Evolutionary conservation across 2,888 invertebrate genomes (phyloP).

Genomic region (Tricholauxania praeusta): DNA sequence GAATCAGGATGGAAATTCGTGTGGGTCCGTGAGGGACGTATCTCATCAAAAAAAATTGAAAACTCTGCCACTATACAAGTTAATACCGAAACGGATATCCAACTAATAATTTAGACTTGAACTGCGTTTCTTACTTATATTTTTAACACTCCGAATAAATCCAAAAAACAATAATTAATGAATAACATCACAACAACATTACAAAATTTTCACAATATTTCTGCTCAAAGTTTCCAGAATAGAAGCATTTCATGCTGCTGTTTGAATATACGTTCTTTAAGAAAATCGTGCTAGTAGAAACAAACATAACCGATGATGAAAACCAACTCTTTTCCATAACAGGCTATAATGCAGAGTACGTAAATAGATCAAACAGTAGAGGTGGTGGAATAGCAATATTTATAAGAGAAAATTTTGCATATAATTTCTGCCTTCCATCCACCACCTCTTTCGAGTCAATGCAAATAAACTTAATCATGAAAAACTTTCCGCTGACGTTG

Average conservation of each 20-base stretch:
- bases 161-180: not conserved
- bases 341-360: too few species aligned
- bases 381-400: too few species aligned
- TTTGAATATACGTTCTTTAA: too few species aligned
- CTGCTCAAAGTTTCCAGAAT: too few species aligned
- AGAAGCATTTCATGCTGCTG: too few species aligned
- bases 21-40: slow-evolving; percentile 6
- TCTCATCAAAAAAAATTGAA: slow-evolving; percentile 6
- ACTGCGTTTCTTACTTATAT: not conserved
- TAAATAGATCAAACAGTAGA: too few species aligned
- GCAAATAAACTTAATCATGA: not conserved
- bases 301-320: too few species aligned
- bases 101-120: not conserved
- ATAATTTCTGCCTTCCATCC: too few species aligned
- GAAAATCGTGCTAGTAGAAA: too few species aligned
- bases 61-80: not conserved
- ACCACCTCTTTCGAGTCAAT: not conserved
- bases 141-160: not conserved
- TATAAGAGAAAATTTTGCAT: too few species aligned
- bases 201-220: too few species aligned
- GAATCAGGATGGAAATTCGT: slow-evolving; percentile 16
- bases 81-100: slow-evolving; percentile 10
- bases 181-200: not conserved
- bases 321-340: too few species aligned
- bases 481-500: not conserved